phyloP scores from a whole-genome alignment of 2,888 invertebrate species.

The Onchidella celtica region DNA sequence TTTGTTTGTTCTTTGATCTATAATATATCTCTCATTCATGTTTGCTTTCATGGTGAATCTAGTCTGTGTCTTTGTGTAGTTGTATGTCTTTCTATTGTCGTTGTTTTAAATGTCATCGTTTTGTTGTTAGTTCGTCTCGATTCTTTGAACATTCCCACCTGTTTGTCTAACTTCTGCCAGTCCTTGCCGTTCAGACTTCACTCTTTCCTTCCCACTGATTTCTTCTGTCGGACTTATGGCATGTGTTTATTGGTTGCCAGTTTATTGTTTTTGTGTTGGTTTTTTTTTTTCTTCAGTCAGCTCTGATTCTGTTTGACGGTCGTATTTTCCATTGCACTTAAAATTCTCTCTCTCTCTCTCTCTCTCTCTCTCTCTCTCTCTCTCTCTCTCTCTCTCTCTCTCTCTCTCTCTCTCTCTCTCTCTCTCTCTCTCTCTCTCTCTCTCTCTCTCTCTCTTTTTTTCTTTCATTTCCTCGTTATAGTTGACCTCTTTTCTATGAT shows the following conservation, averaged over 20 bases:
- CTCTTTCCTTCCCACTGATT: no score
- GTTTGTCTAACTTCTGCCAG: no score
- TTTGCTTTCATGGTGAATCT: no score
- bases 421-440: not conserved
- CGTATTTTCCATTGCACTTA: no score
- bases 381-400: constrained; percentile 19
- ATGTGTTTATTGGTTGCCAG: not conserved
- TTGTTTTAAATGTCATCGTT: no score
- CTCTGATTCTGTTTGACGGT: not conserved
- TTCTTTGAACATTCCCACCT: no score
- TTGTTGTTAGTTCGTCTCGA: no score
- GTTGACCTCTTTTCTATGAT: no score
- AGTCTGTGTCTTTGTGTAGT: constrained; percentile 1
- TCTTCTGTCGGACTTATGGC: no score
- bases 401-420: constrained; percentile 24
- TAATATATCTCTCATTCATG: no score
- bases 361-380: constrained; percentile 1
- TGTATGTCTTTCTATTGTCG: not conserved
- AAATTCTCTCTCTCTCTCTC: not conserved
- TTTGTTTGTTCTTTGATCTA: no score
- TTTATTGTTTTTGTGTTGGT: not conserved
- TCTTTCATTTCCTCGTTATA: not conserved
- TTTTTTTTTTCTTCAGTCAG: not conserved
- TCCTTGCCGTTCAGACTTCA: no score
- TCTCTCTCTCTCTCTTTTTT: constrained; percentile 1